phyloP scores from a whole-genome alignment of 1,140 invertebrate species.

The Drosophila nebulosa region DNA sequence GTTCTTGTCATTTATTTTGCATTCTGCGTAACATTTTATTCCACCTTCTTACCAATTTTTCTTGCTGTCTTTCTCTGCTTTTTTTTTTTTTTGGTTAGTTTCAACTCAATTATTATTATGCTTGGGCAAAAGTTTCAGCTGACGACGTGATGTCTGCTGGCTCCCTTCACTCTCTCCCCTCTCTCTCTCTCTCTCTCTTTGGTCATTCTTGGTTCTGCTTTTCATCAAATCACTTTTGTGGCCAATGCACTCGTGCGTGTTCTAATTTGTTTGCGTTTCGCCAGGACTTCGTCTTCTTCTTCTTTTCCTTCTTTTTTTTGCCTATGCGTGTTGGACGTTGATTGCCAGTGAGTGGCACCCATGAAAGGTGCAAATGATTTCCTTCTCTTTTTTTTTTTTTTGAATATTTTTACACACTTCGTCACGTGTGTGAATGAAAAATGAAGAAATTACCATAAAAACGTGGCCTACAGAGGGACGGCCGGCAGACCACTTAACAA shows the following conservation, averaged over 20 bases:
- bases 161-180: not conserved
- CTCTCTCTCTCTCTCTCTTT: not conserved
- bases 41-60: not conserved
- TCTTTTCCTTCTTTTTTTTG: no score
- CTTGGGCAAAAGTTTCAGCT: slow-evolving; percentile 42
- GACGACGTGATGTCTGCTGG: slow-evolving; percentile 30
- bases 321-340: slow-evolving; percentile 37
- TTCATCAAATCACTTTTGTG: slow-evolving; percentile 68
- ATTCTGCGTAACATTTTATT: slow-evolving; percentile 34
- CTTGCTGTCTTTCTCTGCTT: slow-evolving; percentile 13
- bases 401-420: slow-evolving; percentile 36
- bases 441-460: slow-evolving; percentile 54
- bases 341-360: slow-evolving; percentile 51
- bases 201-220: not conserved
- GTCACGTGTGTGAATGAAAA: slow-evolving; percentile 25
- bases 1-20: slow-evolving; percentile 47
- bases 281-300: no score
- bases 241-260: slow-evolving; percentile 66
- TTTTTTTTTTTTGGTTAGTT: slow-evolving; percentile 13
- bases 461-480: not conserved
- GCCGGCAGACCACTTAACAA: not conserved
- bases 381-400: not conserved
- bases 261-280: slow-evolving; percentile 60
- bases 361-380: slow-evolving; percentile 68
- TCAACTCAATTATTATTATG: slow-evolving; percentile 72